Evolutionary conservation across 2,888 invertebrate species (phyloP).

Genomic region (Mesochorus sp.): DNA sequence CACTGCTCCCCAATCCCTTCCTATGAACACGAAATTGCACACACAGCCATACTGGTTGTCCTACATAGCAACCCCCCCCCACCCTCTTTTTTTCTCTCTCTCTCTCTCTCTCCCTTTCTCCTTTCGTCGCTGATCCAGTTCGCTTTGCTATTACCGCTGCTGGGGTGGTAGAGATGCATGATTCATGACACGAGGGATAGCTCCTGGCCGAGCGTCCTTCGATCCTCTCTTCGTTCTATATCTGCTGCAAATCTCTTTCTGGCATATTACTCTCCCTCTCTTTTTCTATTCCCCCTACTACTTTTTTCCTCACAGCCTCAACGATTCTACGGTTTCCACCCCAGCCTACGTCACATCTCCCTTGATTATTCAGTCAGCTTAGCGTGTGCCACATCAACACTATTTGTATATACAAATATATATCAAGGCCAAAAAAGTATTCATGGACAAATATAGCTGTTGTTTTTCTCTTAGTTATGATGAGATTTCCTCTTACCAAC

Average conservation of each 20-base stretch:
- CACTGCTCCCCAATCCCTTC: conserved; percentile 60
- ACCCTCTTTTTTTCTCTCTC: conserved; percentile 22
- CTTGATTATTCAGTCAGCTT: conserved; percentile 55
- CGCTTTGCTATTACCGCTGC: conserved; percentile 57
- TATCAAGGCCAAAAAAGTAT: neutral
- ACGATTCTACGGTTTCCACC: conserved; percentile 51
- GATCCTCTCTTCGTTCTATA: conserved; percentile 41
- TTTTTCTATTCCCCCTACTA: conserved; percentile 35
- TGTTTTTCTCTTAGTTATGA: conserved; percentile 53
- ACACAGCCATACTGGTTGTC: conserved; percentile 7
- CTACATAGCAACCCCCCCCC: conserved; percentile 35
- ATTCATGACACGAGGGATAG: conserved; percentile 77
- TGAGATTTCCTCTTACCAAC: conserved; percentile 65
- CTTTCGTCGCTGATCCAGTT: conserved; percentile 64
- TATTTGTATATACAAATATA: conserved; percentile 17
- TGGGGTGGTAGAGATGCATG: conserved; percentile 75
- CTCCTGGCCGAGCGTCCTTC: conserved; percentile 61
- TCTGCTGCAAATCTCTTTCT: conserved; percentile 52
- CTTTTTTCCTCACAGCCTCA: conserved; percentile 28
- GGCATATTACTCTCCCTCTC: conserved; percentile 32
- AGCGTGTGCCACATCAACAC: conserved; percentile 51
- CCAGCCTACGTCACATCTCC: conserved; percentile 25
- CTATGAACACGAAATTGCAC: conserved; percentile 25
- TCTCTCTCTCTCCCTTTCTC: conserved; percentile 19
- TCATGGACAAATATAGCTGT: neutral